Conservation (phyloP, 2,888 invertebrate genomes). For the Nephrocerus scutellatus region DNA sequence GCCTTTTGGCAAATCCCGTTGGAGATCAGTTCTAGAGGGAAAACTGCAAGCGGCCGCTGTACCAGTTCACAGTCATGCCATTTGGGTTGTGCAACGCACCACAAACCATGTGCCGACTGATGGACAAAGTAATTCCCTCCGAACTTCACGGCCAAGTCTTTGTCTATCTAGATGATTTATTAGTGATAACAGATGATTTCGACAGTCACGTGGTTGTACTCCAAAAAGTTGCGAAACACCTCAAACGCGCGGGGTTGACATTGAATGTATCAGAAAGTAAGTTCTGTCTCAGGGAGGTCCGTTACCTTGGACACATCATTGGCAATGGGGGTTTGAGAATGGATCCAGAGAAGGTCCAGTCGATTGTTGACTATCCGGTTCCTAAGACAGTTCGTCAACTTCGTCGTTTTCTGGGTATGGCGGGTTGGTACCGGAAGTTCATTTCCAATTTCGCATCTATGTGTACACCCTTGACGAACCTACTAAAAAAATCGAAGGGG, state of each 20-base stretch:
- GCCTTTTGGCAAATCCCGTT: no score
- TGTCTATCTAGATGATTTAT: constrained; percentile 7
- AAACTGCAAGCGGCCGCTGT: no score
- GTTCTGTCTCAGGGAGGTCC: constrained; percentile 6
- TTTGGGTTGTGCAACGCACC: constrained; percentile 20
- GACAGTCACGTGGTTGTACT: constrained; percentile 1
- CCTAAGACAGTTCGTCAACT: background rate
- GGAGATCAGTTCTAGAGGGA: no score
- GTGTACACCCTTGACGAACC: constrained; percentile 1
- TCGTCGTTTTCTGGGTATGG: constrained; percentile 1
- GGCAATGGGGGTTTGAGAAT: constrained; percentile 3
- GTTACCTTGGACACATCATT: constrained; percentile 7
- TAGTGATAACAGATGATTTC: constrained; percentile 5
- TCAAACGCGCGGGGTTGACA: constrained; percentile 1
- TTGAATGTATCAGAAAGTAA: constrained; percentile 2
- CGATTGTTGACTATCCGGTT: no score
- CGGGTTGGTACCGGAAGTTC: constrained; percentile 5
- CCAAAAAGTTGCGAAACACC: constrained; percentile 1
- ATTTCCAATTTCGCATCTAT: constrained; percentile 4
- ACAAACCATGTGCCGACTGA: constrained; percentile 16
- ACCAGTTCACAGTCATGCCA: constrained; percentile 23
- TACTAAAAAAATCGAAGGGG: background rate
- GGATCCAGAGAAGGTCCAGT: constrained; percentile 9
- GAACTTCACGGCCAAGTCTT: constrained; percentile 9
- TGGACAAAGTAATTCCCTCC: constrained; percentile 11